phyloP scores from a whole-genome alignment of 2,113 vertebrate genomes.

The Elachura formosa region DNA sequence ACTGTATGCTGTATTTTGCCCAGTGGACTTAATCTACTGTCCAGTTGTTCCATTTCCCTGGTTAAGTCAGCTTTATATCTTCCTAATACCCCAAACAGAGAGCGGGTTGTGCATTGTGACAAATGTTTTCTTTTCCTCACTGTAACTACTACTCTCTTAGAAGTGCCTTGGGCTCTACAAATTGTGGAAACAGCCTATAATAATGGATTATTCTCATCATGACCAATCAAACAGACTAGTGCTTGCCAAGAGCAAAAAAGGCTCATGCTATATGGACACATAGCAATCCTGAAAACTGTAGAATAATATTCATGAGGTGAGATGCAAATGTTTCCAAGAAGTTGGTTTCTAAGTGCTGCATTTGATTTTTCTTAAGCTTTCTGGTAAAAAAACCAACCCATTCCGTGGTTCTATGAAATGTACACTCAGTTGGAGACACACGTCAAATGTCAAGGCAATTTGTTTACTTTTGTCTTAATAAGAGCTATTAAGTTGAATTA shows the following conservation, averaged over 20 bases:
- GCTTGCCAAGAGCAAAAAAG: not conserved
- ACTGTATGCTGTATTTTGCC: not conserved
- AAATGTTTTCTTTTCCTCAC: not conserved
- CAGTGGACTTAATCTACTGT: not conserved
- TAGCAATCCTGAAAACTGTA: not conserved
- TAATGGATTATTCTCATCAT: not conserved
- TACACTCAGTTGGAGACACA: not conserved
- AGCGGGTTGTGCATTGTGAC: not conserved
- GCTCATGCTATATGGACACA: not conserved
- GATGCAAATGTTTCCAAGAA: not conserved
- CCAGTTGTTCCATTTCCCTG: not conserved
- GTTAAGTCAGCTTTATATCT: not conserved
- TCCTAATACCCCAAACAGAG: not conserved
- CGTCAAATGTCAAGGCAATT: not conserved
- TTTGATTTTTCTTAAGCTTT: slow-evolving; percentile 6
- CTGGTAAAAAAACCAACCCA: not conserved
- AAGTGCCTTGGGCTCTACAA: not conserved
- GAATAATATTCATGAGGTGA: not conserved
- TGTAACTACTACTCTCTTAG: not conserved
- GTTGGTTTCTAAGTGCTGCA: not conserved
- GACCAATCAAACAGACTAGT: not conserved
- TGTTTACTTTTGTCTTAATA: not conserved
- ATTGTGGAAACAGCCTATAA: not conserved
- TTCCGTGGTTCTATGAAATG: not conserved
- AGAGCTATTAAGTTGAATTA: not conserved